Evolutionary conservation across 2,888 invertebrate genomes (phyloP), one percentile per base, ranked within the genome.

Genomic region (Amphipyra berbera): DNA sequence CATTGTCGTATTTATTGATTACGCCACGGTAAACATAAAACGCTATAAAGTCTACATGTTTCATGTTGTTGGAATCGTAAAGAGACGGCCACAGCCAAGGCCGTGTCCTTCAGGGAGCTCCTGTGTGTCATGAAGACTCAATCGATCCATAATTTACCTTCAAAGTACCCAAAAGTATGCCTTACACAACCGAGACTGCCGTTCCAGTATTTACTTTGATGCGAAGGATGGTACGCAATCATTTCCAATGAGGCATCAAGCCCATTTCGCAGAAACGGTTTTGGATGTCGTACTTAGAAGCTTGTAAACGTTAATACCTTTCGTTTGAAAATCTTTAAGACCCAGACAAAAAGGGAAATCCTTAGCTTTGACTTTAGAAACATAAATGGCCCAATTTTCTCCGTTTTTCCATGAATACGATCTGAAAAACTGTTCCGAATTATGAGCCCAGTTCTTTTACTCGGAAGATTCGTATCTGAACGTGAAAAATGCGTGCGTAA

Each of bases 61-160:
- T 64, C 68, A 60, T 72, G 68, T 59, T 49, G 49, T 56, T 58
- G 33, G 69, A 35, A 40, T 63, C 75, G 63, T 75, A 65, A 75
- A 74, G 60, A 52, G 49, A 60, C 67, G 59, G 62, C 69, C 53
- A 69, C 30, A 46, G 53, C 61, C 80, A 79, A 81, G 81, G 82
- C 48, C 73, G 52, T 41, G 76, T 68, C 82, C 82, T 83, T 84
- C 61, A n/a, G 53, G 52, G 30, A 67, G 66, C 76, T 83, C 75
- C 77, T 61, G 64, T 75, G 69, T 75, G 63, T 63, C 73, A 70
- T 74, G 72, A 72, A 72, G 52, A 70, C 61, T 68, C 63, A 63
- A 83, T 81, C 76, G 83, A 83, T 82, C 71, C 66, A 74, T 57
- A 61, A 61, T 61, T 76, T 68, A 65, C 53, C 70, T 68, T 48